phyloP scores from a whole-genome alignment of 2,797 vertebrate species.

The Melanotaenia parkinsoni region DNA sequence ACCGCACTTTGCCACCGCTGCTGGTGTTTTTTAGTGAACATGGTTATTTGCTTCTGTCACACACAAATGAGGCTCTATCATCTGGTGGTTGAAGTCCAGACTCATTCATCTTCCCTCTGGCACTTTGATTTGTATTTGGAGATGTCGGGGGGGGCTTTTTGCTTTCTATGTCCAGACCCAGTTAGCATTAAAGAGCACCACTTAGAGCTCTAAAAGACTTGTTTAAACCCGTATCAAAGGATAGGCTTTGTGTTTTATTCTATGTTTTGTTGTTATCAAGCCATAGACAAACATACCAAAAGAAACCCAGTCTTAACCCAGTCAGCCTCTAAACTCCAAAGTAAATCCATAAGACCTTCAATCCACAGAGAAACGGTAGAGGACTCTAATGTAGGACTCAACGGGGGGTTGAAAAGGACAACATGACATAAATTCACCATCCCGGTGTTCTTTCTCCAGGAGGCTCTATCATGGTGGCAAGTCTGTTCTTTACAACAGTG shows the following conservation, averaged over 20 bases:
- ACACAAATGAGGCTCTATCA: constrained; percentile 56
- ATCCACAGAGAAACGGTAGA: too few species aligned
- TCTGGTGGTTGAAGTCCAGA: constrained; percentile 36
- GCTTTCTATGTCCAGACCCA: constrained; percentile 48
- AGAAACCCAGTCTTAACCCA: too few species aligned
- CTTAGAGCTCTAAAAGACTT: background rate
- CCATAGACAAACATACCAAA: too few species aligned
- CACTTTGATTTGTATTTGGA: constrained; percentile 57
- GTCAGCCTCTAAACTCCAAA: too few species aligned
- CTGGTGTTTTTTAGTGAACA: constrained; percentile 30
- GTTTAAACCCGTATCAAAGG: constrained; percentile 1
- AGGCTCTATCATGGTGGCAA: too few species aligned
- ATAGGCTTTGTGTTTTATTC: background rate
- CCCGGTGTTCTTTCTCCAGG: too few species aligned
- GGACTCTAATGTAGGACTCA: too few species aligned
- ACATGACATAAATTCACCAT: too few species aligned
- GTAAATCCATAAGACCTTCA: too few species aligned
- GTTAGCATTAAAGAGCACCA: constrained; percentile 57
- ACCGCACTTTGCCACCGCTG: constrained; percentile 38
- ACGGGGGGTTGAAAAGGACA: too few species aligned
- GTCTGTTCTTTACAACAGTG: too few species aligned
- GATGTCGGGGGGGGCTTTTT: constrained; percentile 37
- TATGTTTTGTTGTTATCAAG: too few species aligned
- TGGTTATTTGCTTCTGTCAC: constrained; percentile 61
- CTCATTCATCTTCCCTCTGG: constrained; percentile 48